Evolutionary conservation across 1,140 invertebrate species (phyloP).

Genomic region (Oedothorax gibbosus): DNA sequence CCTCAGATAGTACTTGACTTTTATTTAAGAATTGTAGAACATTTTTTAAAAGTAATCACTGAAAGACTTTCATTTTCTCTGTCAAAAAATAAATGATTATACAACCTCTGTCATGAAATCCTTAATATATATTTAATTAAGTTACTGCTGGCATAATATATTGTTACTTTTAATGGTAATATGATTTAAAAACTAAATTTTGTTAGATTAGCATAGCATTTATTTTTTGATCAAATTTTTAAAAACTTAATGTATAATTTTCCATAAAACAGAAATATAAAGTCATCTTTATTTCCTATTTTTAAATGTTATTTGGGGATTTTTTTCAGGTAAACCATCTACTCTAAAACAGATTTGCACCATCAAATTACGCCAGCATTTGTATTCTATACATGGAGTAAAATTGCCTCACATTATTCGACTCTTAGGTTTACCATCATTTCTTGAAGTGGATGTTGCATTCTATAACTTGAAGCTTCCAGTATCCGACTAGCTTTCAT

Average conservation of each 20-base stretch:
- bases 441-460: constrained; percentile 11
- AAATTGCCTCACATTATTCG: constrained; percentile 30
- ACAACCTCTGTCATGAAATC: too few relatives aligned
- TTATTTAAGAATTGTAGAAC: too few relatives aligned
- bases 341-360: constrained; percentile 24
- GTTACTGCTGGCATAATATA: too few relatives aligned
- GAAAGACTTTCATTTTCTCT: too few relatives aligned
- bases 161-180: too few relatives aligned
- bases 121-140: too few relatives aligned
- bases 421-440: background rate
- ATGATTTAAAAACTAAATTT: background rate
- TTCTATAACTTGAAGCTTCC: constrained; percentile 10
- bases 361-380: constrained; percentile 22
- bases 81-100: too few relatives aligned
- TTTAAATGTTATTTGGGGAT: background rate
- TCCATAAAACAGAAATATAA: background rate
- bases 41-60: too few relatives aligned
- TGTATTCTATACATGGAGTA: constrained; percentile 41
- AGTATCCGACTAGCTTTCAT: background rate
- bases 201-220: background rate
- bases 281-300: background rate
- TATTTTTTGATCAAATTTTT: background rate
- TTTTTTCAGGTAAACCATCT: constrained; percentile 43
- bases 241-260: background rate
- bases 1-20: too few relatives aligned